Conservation (phyloP, 2,113 vertebrate species). For the Heterotilapia buettikoferi region DNA sequence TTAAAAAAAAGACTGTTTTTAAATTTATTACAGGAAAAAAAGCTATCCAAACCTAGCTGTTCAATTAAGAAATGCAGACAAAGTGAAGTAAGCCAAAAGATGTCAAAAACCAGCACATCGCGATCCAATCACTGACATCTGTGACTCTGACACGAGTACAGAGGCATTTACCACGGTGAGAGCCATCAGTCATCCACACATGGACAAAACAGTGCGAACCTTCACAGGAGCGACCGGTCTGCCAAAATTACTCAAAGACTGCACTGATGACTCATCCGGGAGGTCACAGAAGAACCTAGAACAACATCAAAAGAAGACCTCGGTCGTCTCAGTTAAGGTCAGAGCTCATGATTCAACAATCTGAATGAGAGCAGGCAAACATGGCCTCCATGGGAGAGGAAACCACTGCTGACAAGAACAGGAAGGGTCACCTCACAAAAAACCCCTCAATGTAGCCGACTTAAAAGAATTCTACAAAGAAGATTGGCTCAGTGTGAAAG, state of each 20-base stretch:
- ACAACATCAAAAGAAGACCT: background rate
- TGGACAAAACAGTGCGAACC: background rate
- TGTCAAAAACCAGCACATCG: accelerated
- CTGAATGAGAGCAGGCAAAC: background rate
- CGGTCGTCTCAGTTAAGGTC: accelerated
- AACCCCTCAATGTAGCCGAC: accelerated
- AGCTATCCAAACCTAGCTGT: background rate
- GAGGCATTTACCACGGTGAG: background rate
- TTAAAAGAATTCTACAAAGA: accelerated
- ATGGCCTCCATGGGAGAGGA: background rate
- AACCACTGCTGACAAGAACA: background rate
- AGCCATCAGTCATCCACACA: background rate
- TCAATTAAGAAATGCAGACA: background rate
- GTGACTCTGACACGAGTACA: background rate
- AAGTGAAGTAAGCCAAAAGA: background rate
- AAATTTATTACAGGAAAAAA: background rate
- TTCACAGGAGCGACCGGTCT: background rate
- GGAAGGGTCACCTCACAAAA: background rate
- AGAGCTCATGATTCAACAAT: background rate
- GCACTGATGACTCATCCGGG: accelerated
- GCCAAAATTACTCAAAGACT: background rate
- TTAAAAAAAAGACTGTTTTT: background rate
- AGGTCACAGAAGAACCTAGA: background rate
- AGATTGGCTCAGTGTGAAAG: background rate
- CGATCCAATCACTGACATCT: background rate